These are phyloP conservation scores for Heterodera schachtii DNA, from an alignment of 1,140 invertebrate genomes.

Conservation along the genomic window DNA sequence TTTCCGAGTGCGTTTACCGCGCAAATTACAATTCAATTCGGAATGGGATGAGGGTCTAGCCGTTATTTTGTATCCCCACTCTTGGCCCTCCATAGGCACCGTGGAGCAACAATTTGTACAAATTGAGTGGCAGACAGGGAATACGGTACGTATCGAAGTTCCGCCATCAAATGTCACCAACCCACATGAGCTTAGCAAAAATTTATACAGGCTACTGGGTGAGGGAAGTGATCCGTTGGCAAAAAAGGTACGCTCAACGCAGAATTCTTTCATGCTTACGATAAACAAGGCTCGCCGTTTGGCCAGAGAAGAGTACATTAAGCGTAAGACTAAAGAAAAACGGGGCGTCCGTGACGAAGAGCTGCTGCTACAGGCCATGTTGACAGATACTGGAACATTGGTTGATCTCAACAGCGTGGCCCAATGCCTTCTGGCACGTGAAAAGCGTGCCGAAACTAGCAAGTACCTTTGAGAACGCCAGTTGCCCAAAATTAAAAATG, in stretches of 20 bases:
- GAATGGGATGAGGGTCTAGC: not conserved
- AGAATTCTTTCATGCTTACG: not conserved
- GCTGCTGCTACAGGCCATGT: too few species aligned
- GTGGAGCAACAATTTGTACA: slow-evolving; percentile 1
- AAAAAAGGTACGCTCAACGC: not conserved
- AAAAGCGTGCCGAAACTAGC: too few species aligned
- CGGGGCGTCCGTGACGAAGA: too few species aligned
- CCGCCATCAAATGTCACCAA: not conserved
- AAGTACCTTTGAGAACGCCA: too few species aligned
- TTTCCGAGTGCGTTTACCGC: not conserved
- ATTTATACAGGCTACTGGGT: not conserved
- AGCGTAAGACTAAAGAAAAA: not conserved
- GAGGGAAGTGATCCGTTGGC: slow-evolving; percentile 2
- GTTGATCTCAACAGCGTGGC: too few species aligned
- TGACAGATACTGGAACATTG: too few species aligned
- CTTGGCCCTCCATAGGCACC: slow-evolving; percentile 5
- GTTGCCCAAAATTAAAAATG: too few species aligned
- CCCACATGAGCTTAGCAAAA: not conserved
- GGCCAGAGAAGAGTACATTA: not conserved
- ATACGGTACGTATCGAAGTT: not conserved
- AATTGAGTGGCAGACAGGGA: not conserved
- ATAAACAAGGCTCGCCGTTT: not conserved
- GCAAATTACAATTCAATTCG: not conserved
- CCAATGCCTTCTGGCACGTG: too few species aligned
- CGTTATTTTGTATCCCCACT: not conserved